Base-by-base conservation (phyloP, 2,797 vertebrate species). In the Poeciliopsis paucimaculata region DNA sequence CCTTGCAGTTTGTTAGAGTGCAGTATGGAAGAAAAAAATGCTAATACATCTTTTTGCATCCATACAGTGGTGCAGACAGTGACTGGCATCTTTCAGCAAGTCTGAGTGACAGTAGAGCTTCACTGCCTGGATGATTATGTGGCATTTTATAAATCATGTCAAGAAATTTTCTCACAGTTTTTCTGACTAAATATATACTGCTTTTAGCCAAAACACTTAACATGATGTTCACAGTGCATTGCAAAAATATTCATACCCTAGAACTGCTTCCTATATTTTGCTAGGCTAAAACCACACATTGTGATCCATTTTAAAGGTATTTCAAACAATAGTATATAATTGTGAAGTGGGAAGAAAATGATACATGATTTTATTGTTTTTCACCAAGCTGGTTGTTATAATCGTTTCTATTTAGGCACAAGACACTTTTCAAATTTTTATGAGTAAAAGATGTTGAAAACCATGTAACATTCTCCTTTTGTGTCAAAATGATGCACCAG, bases 21-120 rank as follows among this genome's bases (percentile, higher is more conserved):
- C 55, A 85, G 78, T 51, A 64, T 47, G 75, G 64, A 28, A 77
- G 83, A 72, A 47, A 81, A 83, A 80, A 81, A 47, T 85, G 81
- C 76, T 84, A 84, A 85, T 81, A 9, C 0, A 8, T 62, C 60
- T 76, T 73, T 2, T 68, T 80, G 79, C 79, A 79, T 78, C 36
- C 26, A 47, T 78, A 77, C 78, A 68, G 72, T 1, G 45, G 31
- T 77, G 76, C 70, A 81, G 79, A 64, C 76, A 39, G 15, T 57
- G 75, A 57, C 74, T 43, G 72, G 36, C 31, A 72, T 70, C 45
- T 60, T 47, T 60, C 41, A 43, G 60, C 72, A 31, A 2, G 28
- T 66, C 55, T 85, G 43, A 46, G n/a, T 71, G 46, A 28, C 26
- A 49, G 31, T 6, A 39, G 18, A 47, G 46, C 11, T 76, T 72